A percentile compares a stretch with the other conserved stretches of the same genome.
These are phyloP conservation scores for Eledona agricola DNA, from an alignment of 2,888 invertebrate genomes.

Conservation along the genomic window DNA sequence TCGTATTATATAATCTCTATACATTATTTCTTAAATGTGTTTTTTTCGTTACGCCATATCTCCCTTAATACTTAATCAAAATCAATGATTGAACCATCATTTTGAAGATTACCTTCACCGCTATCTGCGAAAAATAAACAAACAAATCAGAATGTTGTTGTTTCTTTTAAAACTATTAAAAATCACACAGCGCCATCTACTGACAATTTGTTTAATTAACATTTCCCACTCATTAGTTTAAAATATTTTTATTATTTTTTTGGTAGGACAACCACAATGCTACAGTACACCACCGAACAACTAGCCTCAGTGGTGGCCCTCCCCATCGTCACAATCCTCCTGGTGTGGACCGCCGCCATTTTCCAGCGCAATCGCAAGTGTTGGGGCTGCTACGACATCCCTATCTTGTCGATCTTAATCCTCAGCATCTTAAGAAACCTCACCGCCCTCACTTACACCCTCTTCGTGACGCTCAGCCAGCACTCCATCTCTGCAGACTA, in stretches of 20 bases:
- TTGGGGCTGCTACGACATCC: constrained; percentile 66
- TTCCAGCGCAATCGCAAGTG: constrained; percentile 64
- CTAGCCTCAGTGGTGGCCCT: constrained; percentile 62
- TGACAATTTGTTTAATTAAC: no score
- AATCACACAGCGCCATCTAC: no score
- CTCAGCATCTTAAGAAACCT: constrained; percentile 61
- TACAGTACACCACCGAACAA: constrained; percentile 57
- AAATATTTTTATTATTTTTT: neutral
- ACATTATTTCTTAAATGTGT: no score
- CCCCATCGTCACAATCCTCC: constrained; percentile 62
- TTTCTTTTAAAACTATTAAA: no score
- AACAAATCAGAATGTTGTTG: no score
- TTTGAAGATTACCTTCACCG: no score
- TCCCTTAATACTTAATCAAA: no score
- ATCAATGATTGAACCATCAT: no score
- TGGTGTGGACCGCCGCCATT: constrained; percentile 64
- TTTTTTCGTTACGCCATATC: no score
- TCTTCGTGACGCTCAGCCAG: constrained; percentile 53
- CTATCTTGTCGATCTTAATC: constrained; percentile 62
- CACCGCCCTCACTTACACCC: constrained; percentile 58
- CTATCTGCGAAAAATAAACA: no score
- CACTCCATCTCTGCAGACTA: constrained; percentile 53
- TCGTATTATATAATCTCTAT: constrained; percentile 7
- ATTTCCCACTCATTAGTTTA: no score
- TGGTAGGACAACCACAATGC: constrained; percentile 48